Evolutionary conservation across 2,113 vertebrate species (phyloP).

Genomic region (Synodontis membranacea): DNA sequence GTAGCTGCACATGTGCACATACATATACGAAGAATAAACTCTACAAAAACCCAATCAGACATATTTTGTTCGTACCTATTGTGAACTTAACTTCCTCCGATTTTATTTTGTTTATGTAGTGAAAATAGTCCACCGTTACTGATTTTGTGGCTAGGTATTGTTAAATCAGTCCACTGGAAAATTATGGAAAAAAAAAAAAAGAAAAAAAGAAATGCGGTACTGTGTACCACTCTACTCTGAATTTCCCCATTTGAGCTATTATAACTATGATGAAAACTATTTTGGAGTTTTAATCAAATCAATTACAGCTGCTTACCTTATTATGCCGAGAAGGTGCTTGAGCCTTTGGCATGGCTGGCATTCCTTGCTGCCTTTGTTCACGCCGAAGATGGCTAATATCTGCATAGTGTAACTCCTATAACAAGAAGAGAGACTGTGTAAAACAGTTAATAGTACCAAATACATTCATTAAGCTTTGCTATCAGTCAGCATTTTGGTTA

Average conservation of each 20-base stretch:
- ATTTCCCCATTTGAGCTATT: not conserved
- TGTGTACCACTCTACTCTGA: not conserved
- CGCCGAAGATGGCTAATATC: not conserved
- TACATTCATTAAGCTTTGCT: not conserved
- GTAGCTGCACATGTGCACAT: too few species aligned
- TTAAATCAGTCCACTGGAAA: too few species aligned
- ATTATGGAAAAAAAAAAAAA: not conserved
- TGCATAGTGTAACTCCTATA: conserved; percentile 62
- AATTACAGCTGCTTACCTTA: conserved; percentile 17
- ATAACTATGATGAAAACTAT: not conserved
- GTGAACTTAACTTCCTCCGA: too few species aligned
- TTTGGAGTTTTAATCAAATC: not conserved
- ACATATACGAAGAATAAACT: too few species aligned
- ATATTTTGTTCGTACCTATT: too few species aligned
- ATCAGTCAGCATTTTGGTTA: not conserved
- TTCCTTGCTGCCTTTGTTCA: conserved; percentile 4
- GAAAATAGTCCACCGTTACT: too few species aligned
- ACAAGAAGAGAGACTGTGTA: not conserved
- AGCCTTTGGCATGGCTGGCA: not conserved
- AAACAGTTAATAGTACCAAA: not conserved
- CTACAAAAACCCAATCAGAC: too few species aligned
- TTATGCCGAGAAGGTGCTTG: not conserved
- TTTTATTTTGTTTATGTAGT: too few species aligned
- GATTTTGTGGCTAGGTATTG: too few species aligned
- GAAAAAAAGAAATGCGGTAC: not conserved